These are phyloP conservation scores for Bolinopsis microptera DNA, from an alignment of 37 sponge, comb jelly and placozoan species.

Conservation along the genomic window DNA sequence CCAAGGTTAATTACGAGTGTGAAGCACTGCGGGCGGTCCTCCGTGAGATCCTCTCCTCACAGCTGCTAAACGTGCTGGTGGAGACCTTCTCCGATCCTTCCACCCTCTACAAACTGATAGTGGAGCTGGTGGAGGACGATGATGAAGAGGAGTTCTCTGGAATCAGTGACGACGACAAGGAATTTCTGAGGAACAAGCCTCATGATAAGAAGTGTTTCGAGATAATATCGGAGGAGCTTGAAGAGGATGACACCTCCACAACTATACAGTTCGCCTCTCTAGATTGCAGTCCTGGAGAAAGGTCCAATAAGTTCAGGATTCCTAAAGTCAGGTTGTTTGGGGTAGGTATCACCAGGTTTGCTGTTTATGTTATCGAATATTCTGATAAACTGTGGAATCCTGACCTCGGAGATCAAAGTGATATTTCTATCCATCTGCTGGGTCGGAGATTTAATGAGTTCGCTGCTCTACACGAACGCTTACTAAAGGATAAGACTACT, in stretches of 20 bases:
- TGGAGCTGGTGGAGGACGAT: not conserved
- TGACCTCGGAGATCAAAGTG: not conserved
- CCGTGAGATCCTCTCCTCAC: constrained; percentile 30
- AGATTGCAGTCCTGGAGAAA: constrained; percentile 1
- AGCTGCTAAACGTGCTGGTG: not conserved
- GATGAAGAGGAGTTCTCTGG: not conserved
- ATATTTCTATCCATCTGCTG: constrained; percentile 4
- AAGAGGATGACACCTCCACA: not conserved
- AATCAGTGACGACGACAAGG: constrained; percentile 55
- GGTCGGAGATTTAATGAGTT: constrained; percentile 60
- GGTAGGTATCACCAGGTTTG: constrained; percentile 29
- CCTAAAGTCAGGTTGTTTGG: constrained; percentile 61
- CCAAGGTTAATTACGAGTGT: constrained; percentile 21
- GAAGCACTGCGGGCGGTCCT: constrained; percentile 47
- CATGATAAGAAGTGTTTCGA: not conserved
- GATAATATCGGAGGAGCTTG: not conserved
- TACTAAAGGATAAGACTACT: not conserved
- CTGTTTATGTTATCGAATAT: constrained; percentile 59
- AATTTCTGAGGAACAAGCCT: constrained; percentile 25
- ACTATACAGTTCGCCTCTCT: not conserved
- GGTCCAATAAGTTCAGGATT: constrained; percentile 36
- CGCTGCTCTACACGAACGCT: constrained; percentile 25
- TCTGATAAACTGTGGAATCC: constrained; percentile 2
- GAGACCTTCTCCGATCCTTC: constrained; percentile 15
- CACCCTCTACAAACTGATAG: not conserved